Evolutionary conservation across 2,888 invertebrate species (phyloP).

Genomic region (Tiliacea aurago): DNA sequence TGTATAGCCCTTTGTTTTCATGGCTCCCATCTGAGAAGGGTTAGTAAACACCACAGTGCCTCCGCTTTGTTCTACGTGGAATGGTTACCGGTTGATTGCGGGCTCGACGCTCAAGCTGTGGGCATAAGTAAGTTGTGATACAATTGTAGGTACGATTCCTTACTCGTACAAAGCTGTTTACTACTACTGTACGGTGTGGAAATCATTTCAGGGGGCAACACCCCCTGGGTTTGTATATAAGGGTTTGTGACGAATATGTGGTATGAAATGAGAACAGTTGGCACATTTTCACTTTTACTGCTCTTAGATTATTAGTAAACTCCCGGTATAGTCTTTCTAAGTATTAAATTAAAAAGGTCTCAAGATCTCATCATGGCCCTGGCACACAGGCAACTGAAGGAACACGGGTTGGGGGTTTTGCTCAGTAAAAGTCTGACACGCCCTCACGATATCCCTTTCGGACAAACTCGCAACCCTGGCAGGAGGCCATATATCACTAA

Average conservation of each 20-base stretch:
- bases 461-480: too few species aligned
- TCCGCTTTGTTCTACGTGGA: slow-evolving; percentile 50
- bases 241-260: not conserved
- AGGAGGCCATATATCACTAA: too few species aligned
- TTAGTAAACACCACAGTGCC: slow-evolving; percentile 31
- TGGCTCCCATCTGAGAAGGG: slow-evolving; percentile 7
- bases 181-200: too few species aligned
- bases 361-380: too few species aligned
- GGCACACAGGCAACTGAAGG: too few species aligned
- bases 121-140: not conserved
- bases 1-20: slow-evolving; percentile 3
- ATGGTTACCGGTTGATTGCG: slow-evolving; percentile 57
- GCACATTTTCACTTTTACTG: not conserved
- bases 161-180: slow-evolving; percentile 3
- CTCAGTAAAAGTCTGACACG: too few species aligned
- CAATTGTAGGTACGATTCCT: not conserved
- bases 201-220: not conserved
- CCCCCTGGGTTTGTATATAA: not conserved
- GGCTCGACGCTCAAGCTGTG: slow-evolving; percentile 11
- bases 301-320: not conserved
- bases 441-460: too few species aligned
- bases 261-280: not conserved
- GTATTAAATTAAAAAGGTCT: not conserved
- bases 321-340: not conserved
- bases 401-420: too few species aligned